Evolutionary conservation across 2,888 invertebrate species (phyloP).

Genomic region (Agelastica alni): DNA sequence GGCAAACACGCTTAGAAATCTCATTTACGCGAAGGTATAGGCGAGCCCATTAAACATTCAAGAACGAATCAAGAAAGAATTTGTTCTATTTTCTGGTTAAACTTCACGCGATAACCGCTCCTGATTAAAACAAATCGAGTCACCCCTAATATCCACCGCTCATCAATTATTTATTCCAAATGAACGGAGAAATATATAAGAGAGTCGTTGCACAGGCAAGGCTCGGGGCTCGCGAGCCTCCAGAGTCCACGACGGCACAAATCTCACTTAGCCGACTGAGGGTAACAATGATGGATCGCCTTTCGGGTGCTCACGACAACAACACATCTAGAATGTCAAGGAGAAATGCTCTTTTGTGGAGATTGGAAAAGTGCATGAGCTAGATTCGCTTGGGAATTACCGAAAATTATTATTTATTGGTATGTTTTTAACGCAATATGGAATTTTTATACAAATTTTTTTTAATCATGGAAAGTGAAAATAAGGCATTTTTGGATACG

Average conservation of each 20-base stretch:
- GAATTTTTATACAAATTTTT: too few relatives aligned
- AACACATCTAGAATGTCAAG: slow-evolving; percentile 36
- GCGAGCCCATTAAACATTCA: neutral
- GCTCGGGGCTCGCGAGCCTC: slow-evolving; percentile 24
- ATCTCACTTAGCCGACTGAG: slow-evolving; percentile 48
- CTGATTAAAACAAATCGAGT: slow-evolving; percentile 31
- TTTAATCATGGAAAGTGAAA: too few relatives aligned
- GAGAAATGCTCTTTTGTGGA: slow-evolving; percentile 3
- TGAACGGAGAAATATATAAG: slow-evolving; percentile 35
- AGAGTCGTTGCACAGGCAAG: slow-evolving; percentile 22
- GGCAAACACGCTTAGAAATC: neutral
- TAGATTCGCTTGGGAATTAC: neutral
- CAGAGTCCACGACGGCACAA: slow-evolving; percentile 43
- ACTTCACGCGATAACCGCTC: slow-evolving; percentile 9
- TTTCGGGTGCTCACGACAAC: slow-evolving; percentile 31
- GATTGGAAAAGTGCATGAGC: slow-evolving; percentile 3
- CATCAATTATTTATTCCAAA: slow-evolving; percentile 45
- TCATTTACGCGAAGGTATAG: neutral
- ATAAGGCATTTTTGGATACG: too few relatives aligned
- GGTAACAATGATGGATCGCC: slow-evolving; percentile 46
- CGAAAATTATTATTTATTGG: too few relatives aligned
- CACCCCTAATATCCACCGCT: slow-evolving; percentile 29
- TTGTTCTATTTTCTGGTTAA: slow-evolving; percentile 1
- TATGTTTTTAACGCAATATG: too few relatives aligned
- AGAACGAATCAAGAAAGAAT: slow-evolving; percentile 1